These are phyloP conservation scores for Tribolium freemani DNA, from an alignment of 2,888 invertebrate species.

Conservation along the genomic window DNA sequence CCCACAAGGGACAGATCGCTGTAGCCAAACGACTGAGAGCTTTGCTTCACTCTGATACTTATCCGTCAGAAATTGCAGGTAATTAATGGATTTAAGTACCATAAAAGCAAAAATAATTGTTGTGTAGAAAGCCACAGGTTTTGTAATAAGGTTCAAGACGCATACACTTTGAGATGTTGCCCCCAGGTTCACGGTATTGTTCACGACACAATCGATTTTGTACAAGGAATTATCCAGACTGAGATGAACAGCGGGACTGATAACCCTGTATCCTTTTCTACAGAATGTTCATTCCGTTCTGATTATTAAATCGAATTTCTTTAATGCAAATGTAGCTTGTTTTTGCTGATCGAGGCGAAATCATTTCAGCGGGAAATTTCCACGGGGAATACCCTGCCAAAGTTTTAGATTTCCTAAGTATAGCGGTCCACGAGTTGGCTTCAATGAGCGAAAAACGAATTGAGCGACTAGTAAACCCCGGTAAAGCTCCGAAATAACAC, in stretches of 20 bases:
- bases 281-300: not conserved
- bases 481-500: constrained; percentile 56
- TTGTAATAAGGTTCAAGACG: constrained; percentile 77
- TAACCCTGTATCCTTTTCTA: constrained; percentile 71
- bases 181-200: constrained; percentile 78
- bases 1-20: constrained; percentile 74
- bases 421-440: constrained; percentile 76
- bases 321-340: constrained; percentile 64
- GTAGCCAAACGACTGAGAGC: constrained; percentile 74
- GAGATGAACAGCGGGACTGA: constrained; percentile 80
- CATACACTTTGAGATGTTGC: constrained; percentile 77
- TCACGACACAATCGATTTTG: constrained; percentile 77
- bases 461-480: constrained; percentile 76
- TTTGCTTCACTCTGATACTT: constrained; percentile 74
- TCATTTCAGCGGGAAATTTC: constrained; percentile 79
- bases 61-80: constrained; percentile 77
- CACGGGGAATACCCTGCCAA: constrained; percentile 81
- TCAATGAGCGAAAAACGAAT: constrained; percentile 77
- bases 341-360: constrained; percentile 72
- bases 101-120: not conserved
- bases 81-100: constrained; percentile 49
- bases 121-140: constrained; percentile 74
- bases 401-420: constrained; percentile 76
- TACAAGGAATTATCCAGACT: constrained; percentile 71
- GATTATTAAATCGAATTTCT: not conserved